phyloP scores from a whole-genome alignment of 1,140 invertebrate genomes.

The Chironomus striatipennis region DNA sequence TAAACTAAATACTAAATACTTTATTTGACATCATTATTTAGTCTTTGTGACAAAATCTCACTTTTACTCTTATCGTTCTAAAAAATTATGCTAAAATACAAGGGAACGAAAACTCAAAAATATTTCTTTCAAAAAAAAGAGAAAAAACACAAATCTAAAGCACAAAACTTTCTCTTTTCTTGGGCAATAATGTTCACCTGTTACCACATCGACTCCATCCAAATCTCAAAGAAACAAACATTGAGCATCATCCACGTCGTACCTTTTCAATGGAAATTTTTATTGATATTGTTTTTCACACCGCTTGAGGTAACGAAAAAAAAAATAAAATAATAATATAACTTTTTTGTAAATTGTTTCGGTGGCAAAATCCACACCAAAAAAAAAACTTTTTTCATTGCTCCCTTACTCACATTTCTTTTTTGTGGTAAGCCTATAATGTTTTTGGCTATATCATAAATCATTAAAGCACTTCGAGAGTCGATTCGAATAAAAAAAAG shows the following conservation, averaged over 20 bases:
- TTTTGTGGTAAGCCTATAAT: not conserved
- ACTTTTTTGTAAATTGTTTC: not conserved
- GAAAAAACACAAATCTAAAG: not conserved
- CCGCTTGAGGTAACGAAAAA: not conserved
- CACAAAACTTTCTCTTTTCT: constrained; percentile 1
- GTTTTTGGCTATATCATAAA: not conserved
- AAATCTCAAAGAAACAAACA: not conserved
- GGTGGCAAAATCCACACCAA: not conserved
- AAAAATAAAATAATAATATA: not conserved
- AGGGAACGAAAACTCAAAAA: no score
- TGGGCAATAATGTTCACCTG: constrained; percentile 19
- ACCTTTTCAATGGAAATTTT: not conserved
- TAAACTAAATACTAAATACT: no score
- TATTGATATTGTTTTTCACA: constrained; percentile 22
- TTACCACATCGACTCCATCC: constrained; percentile 1
- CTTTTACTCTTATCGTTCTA: no score
- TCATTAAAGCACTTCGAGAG: not conserved
- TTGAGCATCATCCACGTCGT: not conserved
- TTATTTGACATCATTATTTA: no score
- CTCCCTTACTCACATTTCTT: not conserved
- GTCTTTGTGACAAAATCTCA: no score
- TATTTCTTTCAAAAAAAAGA: no score
- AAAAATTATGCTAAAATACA: no score
- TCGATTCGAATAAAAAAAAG: no score
- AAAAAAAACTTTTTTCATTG: not conserved